Base-by-base conservation (phyloP, 2,113 vertebrate genomes). In the Atherinomorus stipes region DNA sequence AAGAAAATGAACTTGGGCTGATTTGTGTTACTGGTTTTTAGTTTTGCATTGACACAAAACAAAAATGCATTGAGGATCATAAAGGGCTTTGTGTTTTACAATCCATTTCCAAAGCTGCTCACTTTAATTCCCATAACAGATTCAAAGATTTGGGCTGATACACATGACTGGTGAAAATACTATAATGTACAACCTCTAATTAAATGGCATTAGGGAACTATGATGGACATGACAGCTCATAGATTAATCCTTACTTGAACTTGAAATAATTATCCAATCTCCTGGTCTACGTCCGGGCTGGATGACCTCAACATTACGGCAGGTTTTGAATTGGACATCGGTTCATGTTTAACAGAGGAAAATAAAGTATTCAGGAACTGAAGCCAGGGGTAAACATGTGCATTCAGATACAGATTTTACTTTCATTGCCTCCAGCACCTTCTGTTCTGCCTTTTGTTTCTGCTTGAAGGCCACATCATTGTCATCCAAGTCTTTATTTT, bases 401-500 rank as follows among this genome's bases (percentile, higher is more conserved):
- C 22, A 16, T 10, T 50, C 62, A 58, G 21, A 16, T 47, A 28
- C 47, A 31, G 21, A 11, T 26, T 37, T 95, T 94, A 99, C 84
- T 99, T 98, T 99, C 90, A 99, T 2, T 16, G 95, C 95, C 0
- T 97, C 96, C 81, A 99, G 25, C 40, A 98, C 97, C 90, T 97
- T 99, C 93, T 97, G 96, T 0, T 99, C 97, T 26, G 98, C 98
- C 64, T 98, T 99, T 71, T 97, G 96, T 65, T 97, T 98, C 92
- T 99, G 96, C 81, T 98, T 98, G 91, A 95, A 99, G 22, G 96
- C 97, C 52, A 93, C 4, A 0, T 98, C 97, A 0, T 97, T 96
- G 22, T 98, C 97, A 58, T 98, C 98, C 92, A 96, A 19, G 7
- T 98, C 97, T 84, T 98, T 99, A n/a, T 59, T 7, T 54, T 94